Base-by-base conservation (phyloP, 2,888 invertebrate species). In the Stenodema calcarata region DNA sequence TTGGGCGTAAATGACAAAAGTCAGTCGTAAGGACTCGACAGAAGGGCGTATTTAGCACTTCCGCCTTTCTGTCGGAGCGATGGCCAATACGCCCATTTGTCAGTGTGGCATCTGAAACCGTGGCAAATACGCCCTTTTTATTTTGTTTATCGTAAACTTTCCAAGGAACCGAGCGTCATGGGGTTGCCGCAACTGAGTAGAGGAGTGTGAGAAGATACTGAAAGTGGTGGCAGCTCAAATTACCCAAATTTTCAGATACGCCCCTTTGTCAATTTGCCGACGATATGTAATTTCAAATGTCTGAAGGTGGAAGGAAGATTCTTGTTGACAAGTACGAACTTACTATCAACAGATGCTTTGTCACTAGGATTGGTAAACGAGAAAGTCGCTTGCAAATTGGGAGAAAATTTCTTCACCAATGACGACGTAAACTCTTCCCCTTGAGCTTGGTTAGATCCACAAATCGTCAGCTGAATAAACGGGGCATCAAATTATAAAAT, bases 181-280 rank as follows among this genome's bases (percentile, higher is more conserved):
- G 76, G 9, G 18, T 76, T 76, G 18, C 35, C 76, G 4, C 35
- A 28, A 76, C 76, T 76, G 30, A 18, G 41, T 76, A 41, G 76
- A 76, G 76, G 76, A 28, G 30, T 35, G 35, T 35, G 76, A 28
- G 30, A 16, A 9, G 76, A 41, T 76, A 35, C 30, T 14, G 35
- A 35, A 76, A 76, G 76, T 76, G 35, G 41, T 35, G 35, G 35
- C 41, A 76, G 41, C 76, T 76, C 41, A 76, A 76, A 73, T 27
- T 27, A 73, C 75, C 75, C 18, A 73, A 73, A 73, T 79, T 79
- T 44, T 35, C 79, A 42, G 47, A 79, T 79, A 44, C 79, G 79
- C 79, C 42, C 28, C 79, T 79, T 79, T 79, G 47, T 79, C 79
- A 79, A 79, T 79, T 79, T 47, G 30, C 44, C 47, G 79, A 79